These are phyloP conservation scores for Danio jaintianensis DNA, from an alignment of 2,797 vertebrate genomes.

Conservation along the genomic window DNA sequence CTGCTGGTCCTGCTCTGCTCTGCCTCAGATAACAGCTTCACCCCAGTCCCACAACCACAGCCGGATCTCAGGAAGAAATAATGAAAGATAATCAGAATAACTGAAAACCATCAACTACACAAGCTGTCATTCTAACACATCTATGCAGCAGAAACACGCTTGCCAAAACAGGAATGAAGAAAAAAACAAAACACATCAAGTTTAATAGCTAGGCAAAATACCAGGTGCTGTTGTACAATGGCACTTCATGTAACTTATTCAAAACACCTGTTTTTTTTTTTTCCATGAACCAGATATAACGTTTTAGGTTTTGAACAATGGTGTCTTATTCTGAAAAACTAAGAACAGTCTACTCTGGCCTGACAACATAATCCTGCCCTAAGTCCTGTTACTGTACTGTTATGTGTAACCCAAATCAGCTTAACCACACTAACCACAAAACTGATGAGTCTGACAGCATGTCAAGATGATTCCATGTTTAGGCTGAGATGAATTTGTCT, in stretches of 20 bases:
- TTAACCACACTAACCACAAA: conserved; percentile 37
- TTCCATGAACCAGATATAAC: not conserved
- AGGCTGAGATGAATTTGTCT: not conserved
- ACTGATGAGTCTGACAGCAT: conserved; percentile 9
- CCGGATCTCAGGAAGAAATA: conserved; percentile 67
- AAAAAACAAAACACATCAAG: conserved; percentile 28
- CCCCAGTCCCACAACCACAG: conserved; percentile 59
- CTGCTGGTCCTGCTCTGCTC: conserved; percentile 61
- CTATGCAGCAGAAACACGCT: conserved; percentile 41
- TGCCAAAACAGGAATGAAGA: conserved; percentile 42
- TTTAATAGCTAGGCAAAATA: conserved; percentile 17
- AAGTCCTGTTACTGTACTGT: not conserved
- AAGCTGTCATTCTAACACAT: conserved; percentile 50
- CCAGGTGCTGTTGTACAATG: conserved; percentile 20
- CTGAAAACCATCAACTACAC: conserved; percentile 65
- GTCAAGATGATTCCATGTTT: conserved; percentile 23
- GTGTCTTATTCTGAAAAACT: too few relatives aligned
- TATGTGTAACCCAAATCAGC: conserved; percentile 28
- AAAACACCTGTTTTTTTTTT: conserved; percentile 37
- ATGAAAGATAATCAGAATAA: conserved; percentile 65
- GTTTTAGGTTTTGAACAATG: not conserved
- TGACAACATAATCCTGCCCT: conserved; percentile 5
- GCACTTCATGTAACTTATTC: not conserved
- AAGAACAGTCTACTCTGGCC: too few relatives aligned
- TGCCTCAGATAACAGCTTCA: conserved; percentile 63